phyloP scores from a whole-genome alignment of 2,113 vertebrate genomes.

The Enhydra lutris region DNA sequence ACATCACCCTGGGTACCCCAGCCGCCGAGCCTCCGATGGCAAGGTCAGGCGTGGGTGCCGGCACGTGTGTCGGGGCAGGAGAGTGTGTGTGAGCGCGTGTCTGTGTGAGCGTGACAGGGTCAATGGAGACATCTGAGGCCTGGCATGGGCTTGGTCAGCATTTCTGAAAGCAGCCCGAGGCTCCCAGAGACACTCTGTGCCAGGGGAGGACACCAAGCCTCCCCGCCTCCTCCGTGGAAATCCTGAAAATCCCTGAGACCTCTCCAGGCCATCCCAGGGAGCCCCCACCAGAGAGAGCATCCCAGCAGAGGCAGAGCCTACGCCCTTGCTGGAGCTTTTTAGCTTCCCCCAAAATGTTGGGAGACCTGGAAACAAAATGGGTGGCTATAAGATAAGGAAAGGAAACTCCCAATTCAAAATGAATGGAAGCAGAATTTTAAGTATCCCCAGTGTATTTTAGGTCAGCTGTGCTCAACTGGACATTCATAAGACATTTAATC shows the following conservation, averaged over 20 bases:
- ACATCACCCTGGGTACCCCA: too few relatives aligned
- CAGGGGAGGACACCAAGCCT: neutral
- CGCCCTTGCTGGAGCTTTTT: too few relatives aligned
- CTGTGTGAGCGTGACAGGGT: neutral
- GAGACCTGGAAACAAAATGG: too few relatives aligned
- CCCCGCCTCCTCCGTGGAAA: neutral
- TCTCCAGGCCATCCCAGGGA: neutral
- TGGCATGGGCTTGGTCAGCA: neutral
- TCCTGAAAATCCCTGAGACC: neutral
- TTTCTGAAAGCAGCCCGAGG: neutral
- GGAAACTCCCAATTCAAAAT: neutral
- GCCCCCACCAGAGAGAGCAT: neutral
- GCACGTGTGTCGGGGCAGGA: neutral
- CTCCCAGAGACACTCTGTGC: neutral
- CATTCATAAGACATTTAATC: neutral
- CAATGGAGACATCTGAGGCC: slow-evolving; percentile 1
- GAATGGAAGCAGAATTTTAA: too few relatives aligned
- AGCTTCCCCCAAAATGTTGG: accelerated
- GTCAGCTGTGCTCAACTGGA: neutral
- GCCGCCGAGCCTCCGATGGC: neutral
- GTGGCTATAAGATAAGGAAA: accelerated
- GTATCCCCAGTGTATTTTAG: accelerated
- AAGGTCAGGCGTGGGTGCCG: neutral
- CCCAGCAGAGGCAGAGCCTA: neutral
- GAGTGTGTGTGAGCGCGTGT: neutral